Base-by-base conservation (phyloP, 2,888 invertebrate species). In the Timandra comae region DNA sequence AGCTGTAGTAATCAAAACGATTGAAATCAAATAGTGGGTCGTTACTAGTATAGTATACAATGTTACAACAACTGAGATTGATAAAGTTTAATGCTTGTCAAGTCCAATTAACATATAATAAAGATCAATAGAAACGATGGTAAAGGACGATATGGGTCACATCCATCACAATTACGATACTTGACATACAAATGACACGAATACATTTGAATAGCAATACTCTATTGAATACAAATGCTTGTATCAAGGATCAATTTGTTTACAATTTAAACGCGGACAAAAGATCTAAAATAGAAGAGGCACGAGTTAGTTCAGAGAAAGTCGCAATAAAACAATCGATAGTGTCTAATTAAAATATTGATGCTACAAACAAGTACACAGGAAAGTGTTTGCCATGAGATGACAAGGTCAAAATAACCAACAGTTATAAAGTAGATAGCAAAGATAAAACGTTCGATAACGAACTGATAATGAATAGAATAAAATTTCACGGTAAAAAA, bases 131-230 rank as follows among this genome's bases (percentile, higher is more conserved):
- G 52, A 60, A 26, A 43, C 40, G 53, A 53, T 52, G 41, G 44
- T 48, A 52, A 48, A 35, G 39, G 38, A 43, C 39, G 31, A 51
- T 60, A 54, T 65, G 55, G 63, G 56, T 62, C 62, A 49, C 58
- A 67, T 71, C 63, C 52, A 69, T 68, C 56, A 64, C 56, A 63
- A 67, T 60, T 56, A 63, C 49, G 52, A 59, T 56, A 62, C 56
- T 59, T 56, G 55, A 59, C 62, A 63, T 52, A 60, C 53, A 57
- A 63, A 56, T 33, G 38, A 43, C 43, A 51, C 39, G 38, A 42
- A 41, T 43, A 53, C 51, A 54, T 56, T 53, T 44, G 51, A 55
- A 56, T 49, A 38, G 23, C 38, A 31, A 35, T n/a, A 50, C 53
- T 41, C 48, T 43, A 36, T 26, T 49, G 71, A 70, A 74, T 74